Base-by-base conservation (phyloP, 2,888 invertebrate species). In the Plebejus anna region DNA sequence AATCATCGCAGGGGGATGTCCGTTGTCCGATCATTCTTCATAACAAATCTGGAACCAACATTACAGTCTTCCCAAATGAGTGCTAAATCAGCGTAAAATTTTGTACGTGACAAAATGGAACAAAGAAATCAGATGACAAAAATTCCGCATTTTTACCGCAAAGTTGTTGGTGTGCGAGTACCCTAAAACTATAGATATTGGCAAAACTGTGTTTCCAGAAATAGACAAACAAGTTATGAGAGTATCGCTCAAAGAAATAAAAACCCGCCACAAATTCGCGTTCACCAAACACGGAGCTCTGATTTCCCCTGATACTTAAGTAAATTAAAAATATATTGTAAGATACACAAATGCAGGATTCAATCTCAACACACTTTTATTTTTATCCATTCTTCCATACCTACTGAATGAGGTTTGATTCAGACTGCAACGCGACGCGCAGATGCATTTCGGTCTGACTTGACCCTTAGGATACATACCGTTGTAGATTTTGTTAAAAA, bases 251-350 rank as follows among this genome's bases (percentile, higher is more conserved):
- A 71, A 71, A 71, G 42, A n/a, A 71, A n/a, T 38, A 70, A 70
- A 42, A 71, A n/a, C 9, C 42, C 38, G 4, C 1, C 38, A 42
- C 71, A 16, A 36, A 71, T 42, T 42, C 7, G 16, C 5, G 22
- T 42, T 71, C 42, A 71, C n/a, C 42, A 71, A 66, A 66, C 42
- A 71, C 71, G 71, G 38, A 42, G 38, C 70, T 38, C 71, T 42
- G 71, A 71, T 71, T 42, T 71, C 71, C 71, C 71, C 42, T 6
- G 71, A 71, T 11, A 71, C 42, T 38, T 71, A 71, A 28, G 22
- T 7, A 42, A 71, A 42, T 71, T 22, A 71, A 71, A 71, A 71
- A 42, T 71, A 71, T 42, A 71, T 71, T 71, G 42, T 22, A 71
- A 71, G 71, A 42, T 42, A 71, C 42, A 66, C 32, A 32, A 66